phyloP scores from a whole-genome alignment of 1,140 invertebrate genomes.

The Diachasma alloeum region DNA sequence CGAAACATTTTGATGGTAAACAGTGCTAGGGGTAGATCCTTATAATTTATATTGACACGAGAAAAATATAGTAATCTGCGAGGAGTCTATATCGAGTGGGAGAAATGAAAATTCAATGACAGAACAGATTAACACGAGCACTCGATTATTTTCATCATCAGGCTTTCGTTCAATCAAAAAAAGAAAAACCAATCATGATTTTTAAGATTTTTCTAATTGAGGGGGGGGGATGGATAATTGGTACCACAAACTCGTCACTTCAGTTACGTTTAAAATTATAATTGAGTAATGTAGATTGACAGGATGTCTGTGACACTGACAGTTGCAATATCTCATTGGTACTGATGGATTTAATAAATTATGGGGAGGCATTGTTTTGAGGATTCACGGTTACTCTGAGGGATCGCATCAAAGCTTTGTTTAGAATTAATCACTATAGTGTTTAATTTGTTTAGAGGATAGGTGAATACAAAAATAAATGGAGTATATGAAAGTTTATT shows the following conservation, averaged over 20 bases:
- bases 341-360: neutral
- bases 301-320: neutral
- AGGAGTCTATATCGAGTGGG: slow-evolving; percentile 32
- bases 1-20: neutral
- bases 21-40: slow-evolving; percentile 41
- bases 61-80: neutral
- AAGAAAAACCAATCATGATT: no score
- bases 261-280: neutral
- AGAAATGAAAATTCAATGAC: neutral
- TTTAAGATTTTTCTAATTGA: no score
- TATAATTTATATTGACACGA: slow-evolving; percentile 46
- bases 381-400: neutral
- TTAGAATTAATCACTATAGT: neutral
- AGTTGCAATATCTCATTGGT: neutral
- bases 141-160: no score
- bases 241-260: neutral
- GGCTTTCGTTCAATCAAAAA: no score
- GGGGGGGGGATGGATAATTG: no score
- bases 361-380: neutral
- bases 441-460: slow-evolving; percentile 6
- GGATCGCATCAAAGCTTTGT: neutral
- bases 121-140: no score
- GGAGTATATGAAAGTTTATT: slow-evolving; percentile 14
- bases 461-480: slow-evolving; percentile 19
- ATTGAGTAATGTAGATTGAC: neutral